Percentiles rank a stretch among this genome's conserved stretches.
Evolutionary conservation across 1,140 invertebrate species (phyloP).

Genomic region (Tribolium madens): DNA sequence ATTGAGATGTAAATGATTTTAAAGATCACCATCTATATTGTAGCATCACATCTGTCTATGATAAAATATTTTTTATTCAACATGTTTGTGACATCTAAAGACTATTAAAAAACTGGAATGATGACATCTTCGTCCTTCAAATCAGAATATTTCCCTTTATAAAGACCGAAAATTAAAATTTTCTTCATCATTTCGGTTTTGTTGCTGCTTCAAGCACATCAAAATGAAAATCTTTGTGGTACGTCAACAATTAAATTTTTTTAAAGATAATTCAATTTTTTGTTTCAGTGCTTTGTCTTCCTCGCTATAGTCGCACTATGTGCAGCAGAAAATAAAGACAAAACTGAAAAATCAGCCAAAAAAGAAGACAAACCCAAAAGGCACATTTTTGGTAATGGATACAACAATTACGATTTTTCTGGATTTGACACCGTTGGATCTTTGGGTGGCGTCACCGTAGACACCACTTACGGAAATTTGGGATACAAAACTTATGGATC

Average conservation of each 20-base stretch:
- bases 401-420: constrained; percentile 21
- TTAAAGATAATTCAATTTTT: neutral
- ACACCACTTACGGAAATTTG: neutral
- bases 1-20: neutral
- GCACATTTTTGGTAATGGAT: neutral
- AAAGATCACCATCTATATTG: neutral
- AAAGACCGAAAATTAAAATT: neutral
- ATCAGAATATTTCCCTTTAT: neutral
- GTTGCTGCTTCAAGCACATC: constrained; percentile 9
- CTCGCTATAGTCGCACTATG: neutral
- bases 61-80: neutral
- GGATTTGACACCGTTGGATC: neutral
- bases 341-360: neutral
- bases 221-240: constrained; percentile 26
- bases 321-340: neutral
- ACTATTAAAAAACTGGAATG: constrained; percentile 21
- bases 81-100: constrained; percentile 2
- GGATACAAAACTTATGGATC: constrained; percentile 9
- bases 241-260: neutral
- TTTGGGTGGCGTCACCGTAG: neutral
- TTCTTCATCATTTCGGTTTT: constrained; percentile 4
- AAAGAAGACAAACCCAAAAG: constrained; percentile 35
- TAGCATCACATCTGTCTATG: neutral
- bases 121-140: constrained; percentile 22
- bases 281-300: constrained; percentile 20